These are phyloP conservation scores for Trichomalopsis sarcophagae DNA, from an alignment of 1,140 invertebrate species.

Conservation along the genomic window DNA sequence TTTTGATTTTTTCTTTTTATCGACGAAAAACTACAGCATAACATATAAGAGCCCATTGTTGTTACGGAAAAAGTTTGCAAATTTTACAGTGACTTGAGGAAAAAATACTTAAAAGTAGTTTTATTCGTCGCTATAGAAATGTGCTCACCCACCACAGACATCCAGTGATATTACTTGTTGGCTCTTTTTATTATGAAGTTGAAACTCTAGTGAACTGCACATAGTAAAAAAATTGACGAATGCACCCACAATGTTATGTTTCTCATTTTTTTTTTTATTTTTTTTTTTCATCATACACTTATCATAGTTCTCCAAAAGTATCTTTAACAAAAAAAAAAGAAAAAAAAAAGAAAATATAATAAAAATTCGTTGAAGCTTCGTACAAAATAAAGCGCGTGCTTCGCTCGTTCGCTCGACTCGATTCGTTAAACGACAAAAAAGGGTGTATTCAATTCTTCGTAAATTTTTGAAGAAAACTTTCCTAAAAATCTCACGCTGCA, in stretches of 20 bases:
- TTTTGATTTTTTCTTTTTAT: conserved; percentile 22
- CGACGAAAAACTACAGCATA: conserved; percentile 10
- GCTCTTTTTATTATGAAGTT: conserved; percentile 39
- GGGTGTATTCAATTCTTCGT: conserved; percentile 4
- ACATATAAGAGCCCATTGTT: neutral
- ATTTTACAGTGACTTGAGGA: conserved; percentile 2
- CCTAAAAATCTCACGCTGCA: conserved; percentile 14
- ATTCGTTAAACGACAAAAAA: conserved; percentile 16
- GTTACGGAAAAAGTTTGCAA: conserved; percentile 16
- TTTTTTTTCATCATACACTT: conserved; percentile 8
- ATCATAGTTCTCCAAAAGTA: conserved; percentile 4
- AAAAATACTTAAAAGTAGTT: conserved; percentile 36
- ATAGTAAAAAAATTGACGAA: conserved; percentile 29
- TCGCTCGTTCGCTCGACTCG: conserved; percentile 26
- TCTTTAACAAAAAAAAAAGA: conserved; percentile 14
- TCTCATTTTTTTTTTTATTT: conserved; percentile 27
- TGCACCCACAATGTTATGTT: conserved; percentile 41
- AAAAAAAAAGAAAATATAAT: neutral
- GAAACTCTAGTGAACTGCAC: conserved; percentile 43
- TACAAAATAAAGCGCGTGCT: conserved; percentile 20
- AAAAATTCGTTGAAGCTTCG: conserved; percentile 21
- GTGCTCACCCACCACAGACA: conserved; percentile 41
- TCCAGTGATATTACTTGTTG: conserved; percentile 52
- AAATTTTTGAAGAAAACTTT: neutral
- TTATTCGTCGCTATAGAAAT: conserved; percentile 42